phyloP scores from a whole-genome alignment of 2,888 invertebrate species.

The Eilema caniola region DNA sequence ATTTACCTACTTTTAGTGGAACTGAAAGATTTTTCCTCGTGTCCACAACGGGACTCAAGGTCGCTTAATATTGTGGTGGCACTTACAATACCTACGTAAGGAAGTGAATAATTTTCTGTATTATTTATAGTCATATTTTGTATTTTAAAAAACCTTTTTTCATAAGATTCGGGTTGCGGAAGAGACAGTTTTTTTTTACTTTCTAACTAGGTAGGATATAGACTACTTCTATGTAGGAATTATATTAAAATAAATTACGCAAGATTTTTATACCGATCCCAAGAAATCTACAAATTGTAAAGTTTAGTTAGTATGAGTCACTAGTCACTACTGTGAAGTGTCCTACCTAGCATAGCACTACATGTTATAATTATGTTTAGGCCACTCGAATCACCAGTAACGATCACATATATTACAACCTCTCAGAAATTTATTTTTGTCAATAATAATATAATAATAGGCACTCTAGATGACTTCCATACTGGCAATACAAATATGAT shows the following conservation, averaged over 20 bases:
- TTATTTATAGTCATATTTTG: not conserved
- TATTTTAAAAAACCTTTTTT: not conserved
- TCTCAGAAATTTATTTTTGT: not conserved
- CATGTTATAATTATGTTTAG: conserved; percentile 4
- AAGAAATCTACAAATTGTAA: not conserved
- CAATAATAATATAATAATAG: not conserved
- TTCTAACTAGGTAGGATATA: not conserved
- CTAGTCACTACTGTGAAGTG: not conserved
- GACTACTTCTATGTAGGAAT: not conserved
- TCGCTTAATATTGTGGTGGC: not conserved
- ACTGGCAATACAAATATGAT: too few species aligned
- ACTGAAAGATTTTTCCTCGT: not conserved
- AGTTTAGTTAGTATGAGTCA: not conserved
- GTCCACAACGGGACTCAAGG: not conserved
- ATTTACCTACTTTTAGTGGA: not conserved
- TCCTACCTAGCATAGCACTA: not conserved
- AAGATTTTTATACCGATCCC: not conserved
- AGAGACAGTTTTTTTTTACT: not conserved
- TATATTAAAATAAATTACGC: not conserved
- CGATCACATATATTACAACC: conserved; percentile 4
- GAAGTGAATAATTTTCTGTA: not conserved
- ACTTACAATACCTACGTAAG: not conserved
- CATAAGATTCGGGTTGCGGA: not conserved
- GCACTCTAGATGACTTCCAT: not conserved
- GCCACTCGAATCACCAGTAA: conserved; percentile 17